These are phyloP conservation scores for Gymnogyps californianus DNA, from an alignment of 2,113 vertebrate genomes.

Conservation along the genomic window DNA sequence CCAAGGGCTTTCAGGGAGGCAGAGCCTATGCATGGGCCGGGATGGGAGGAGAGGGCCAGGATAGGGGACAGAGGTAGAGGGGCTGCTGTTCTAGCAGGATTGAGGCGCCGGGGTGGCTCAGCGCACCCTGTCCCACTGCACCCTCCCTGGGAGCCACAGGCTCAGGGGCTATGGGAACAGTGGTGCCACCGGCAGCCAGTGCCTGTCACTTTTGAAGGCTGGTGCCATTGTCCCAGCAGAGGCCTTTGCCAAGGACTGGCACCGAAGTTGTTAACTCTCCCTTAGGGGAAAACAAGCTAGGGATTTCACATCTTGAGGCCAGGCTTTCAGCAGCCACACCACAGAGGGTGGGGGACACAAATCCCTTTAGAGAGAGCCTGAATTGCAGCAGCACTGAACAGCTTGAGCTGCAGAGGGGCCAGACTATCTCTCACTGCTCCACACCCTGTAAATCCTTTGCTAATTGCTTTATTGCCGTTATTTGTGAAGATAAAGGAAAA, in stretches of 20 bases:
- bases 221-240: neutral
- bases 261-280: neutral
- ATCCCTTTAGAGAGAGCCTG: neutral
- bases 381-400: neutral
- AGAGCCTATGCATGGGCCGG: neutral
- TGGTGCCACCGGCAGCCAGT: neutral
- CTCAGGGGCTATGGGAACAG: neutral
- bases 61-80: neutral
- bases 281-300: neutral
- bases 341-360: neutral
- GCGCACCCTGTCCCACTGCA: neutral
- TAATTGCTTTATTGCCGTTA: slow-evolving; percentile 62
- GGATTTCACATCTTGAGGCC: neutral
- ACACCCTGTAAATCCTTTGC: slow-evolving; percentile 59
- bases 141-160: neutral
- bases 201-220: neutral
- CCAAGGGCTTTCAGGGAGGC: neutral
- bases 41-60: neutral
- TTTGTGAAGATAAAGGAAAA: slow-evolving; percentile 54
- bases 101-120: neutral
- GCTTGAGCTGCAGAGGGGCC: slow-evolving; percentile 10
- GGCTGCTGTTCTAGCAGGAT: neutral
- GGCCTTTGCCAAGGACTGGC: neutral
- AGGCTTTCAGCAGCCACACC: neutral
- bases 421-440: slow-evolving; percentile 8